Percentiles rank a stretch among this genome's conserved stretches.
phyloP scores from a whole-genome alignment of 2,888 invertebrate genomes.

The Drosophila subsilvestris region DNA sequence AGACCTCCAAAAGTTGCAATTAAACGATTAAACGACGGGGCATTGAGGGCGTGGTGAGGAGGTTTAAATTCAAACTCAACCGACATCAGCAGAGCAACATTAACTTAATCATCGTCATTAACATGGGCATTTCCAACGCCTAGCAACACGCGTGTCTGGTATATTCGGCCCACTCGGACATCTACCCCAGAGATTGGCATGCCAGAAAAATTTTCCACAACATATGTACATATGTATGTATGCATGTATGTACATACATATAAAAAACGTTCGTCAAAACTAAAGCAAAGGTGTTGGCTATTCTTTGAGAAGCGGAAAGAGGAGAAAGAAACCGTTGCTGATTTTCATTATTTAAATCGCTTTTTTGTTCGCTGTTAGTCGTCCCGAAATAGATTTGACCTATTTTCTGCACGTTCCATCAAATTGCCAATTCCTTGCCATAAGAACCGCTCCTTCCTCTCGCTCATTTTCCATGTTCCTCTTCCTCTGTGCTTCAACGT shows the following conservation, averaged over 20 bases:
- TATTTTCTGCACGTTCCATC: conserved; percentile 58
- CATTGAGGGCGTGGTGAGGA: too few species aligned
- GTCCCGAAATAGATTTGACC: conserved; percentile 73
- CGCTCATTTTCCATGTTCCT: background rate
- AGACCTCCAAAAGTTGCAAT: too few species aligned
- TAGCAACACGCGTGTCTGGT: background rate
- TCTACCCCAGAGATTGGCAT: background rate
- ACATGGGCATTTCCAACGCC: too few species aligned
- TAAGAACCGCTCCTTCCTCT: background rate
- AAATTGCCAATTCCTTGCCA: conserved; percentile 30
- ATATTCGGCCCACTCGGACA: too few species aligned
- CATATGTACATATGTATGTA: background rate
- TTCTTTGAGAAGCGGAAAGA: background rate
- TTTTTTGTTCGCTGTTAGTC: conserved; percentile 42
- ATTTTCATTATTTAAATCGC: conserved; percentile 44
- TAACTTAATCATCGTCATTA: too few species aligned
- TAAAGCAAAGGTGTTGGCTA: background rate
- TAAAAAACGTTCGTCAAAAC: background rate
- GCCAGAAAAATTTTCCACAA: background rate
- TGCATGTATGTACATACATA: too few species aligned
- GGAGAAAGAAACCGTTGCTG: conserved; percentile 38
- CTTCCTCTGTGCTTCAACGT: background rate
- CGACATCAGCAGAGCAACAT: too few species aligned
- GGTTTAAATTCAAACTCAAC: too few species aligned
- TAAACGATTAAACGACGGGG: too few species aligned